phyloP scores from a whole-genome alignment of 2,888 invertebrate species.

The Tachystola acroxantha region DNA sequence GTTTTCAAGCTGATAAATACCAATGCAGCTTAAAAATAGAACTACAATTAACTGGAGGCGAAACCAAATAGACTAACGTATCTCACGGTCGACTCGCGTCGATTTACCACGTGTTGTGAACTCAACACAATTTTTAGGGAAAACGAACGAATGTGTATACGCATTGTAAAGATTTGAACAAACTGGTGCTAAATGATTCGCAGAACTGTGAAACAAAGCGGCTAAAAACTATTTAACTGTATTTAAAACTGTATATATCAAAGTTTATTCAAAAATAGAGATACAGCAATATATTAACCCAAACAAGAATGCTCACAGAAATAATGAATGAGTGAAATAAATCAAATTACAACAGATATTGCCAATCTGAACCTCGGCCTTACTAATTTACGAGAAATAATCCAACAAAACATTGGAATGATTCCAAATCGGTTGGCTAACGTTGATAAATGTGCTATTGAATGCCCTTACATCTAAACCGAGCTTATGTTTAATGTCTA shows the following conservation, averaged over 20 bases:
- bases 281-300: not conserved
- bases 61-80: constrained; percentile 17
- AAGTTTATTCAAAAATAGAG: too few relatives aligned
- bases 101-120: constrained; percentile 23
- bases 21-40: constrained; percentile 6
- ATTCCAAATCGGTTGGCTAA: constrained; percentile 49
- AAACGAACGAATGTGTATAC: constrained; percentile 20
- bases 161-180: constrained; percentile 4
- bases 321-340: not conserved
- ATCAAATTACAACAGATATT: constrained; percentile 2
- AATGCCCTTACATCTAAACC: constrained; percentile 36
- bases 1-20: constrained; percentile 3
- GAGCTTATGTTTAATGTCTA: constrained; percentile 34
- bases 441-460: constrained; percentile 46
- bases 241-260: not conserved
- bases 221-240: too few relatives aligned
- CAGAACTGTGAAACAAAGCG: not conserved
- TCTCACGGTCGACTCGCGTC: constrained; percentile 16
- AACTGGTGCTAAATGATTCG: not conserved
- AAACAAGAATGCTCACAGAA: not conserved
- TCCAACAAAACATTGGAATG: constrained; percentile 45
- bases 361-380: constrained; percentile 4
- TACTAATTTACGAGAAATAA: constrained; percentile 9
- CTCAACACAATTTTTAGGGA: constrained; percentile 27
- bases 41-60: constrained; percentile 7